phyloP scores from a whole-genome alignment of 2,888 invertebrate species.

The Epinotia bilunana region DNA sequence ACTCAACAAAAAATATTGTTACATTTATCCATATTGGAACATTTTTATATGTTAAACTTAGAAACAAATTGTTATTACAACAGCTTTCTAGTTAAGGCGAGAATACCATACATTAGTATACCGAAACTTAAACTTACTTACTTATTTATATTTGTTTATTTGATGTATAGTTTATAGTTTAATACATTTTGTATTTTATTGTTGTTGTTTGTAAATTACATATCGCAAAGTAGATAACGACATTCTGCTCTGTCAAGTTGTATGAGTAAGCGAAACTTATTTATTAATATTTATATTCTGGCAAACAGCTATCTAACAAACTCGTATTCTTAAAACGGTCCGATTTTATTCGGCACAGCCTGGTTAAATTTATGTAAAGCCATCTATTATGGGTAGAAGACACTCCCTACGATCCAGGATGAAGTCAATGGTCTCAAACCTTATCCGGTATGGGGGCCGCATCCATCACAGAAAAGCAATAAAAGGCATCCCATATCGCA shows the following conservation, averaged over 20 bases:
- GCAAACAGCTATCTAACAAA: not conserved
- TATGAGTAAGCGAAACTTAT: too few species aligned
- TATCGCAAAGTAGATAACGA: not conserved
- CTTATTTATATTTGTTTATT: too few species aligned
- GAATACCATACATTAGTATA: too few species aligned
- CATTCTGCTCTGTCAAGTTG: not conserved
- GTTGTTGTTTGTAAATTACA: too few species aligned
- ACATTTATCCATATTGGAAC: too few species aligned
- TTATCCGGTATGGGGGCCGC: conserved; percentile 18
- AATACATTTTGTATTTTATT: too few species aligned
- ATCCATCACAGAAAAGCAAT: conserved; percentile 18
- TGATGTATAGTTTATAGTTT: too few species aligned
- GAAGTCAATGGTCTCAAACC: conserved; percentile 7
- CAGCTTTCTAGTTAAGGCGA: too few species aligned
- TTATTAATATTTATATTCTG: not conserved
- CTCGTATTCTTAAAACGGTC: not conserved
- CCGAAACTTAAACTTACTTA: too few species aligned
- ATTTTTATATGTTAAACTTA: too few species aligned
- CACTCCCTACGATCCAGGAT: conserved; percentile 14
- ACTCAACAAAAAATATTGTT: too few species aligned
- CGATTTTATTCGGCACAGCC: not conserved
- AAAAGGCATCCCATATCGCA: conserved; percentile 30
- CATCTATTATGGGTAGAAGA: not conserved
- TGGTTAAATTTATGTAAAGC: conserved; percentile 4
- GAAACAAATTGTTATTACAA: too few species aligned